A percentile compares a stretch with the other conserved stretches of the same genome.
Evolutionary conservation across 2,888 invertebrate species (phyloP).

Genomic region (Clunio marinus): DNA sequence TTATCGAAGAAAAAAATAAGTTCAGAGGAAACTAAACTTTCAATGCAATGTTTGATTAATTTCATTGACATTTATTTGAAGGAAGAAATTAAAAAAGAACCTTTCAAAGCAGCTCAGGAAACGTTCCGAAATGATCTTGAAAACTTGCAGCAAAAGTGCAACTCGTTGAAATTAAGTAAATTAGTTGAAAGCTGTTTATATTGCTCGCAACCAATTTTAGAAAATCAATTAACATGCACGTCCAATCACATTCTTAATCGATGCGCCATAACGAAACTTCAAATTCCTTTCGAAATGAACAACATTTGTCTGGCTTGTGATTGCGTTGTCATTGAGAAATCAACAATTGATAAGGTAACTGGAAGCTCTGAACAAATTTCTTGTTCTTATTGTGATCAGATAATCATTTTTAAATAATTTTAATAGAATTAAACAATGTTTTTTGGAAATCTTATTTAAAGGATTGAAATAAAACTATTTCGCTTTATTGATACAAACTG

Average conservation of each 20-base stretch:
- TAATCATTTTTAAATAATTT: neutral
- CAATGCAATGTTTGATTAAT: neutral
- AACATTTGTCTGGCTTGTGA: neutral
- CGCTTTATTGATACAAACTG: constrained; percentile 3
- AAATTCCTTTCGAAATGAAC: neutral
- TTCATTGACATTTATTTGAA: too few species aligned
- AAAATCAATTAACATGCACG: neutral
- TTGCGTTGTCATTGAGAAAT: neutral
- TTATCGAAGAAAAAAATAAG: too few species aligned
- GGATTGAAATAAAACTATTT: too few species aligned
- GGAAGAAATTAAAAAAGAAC: neutral
- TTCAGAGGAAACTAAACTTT: neutral
- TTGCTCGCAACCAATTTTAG: neutral
- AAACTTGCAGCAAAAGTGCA: neutral
- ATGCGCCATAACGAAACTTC: constrained; percentile 3
- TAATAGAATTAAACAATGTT: too few species aligned
- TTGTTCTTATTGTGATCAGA: neutral
- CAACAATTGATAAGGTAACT: neutral
- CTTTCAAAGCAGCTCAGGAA: neutral
- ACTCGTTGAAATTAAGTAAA: neutral
- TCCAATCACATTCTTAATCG: neutral
- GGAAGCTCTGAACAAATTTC: neutral
- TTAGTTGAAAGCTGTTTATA: neutral
- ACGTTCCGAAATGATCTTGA: neutral
- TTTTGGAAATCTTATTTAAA: too few species aligned